Conservation (phyloP, 2,888 invertebrate genomes). For the Melikaiella ostensackeni region DNA sequence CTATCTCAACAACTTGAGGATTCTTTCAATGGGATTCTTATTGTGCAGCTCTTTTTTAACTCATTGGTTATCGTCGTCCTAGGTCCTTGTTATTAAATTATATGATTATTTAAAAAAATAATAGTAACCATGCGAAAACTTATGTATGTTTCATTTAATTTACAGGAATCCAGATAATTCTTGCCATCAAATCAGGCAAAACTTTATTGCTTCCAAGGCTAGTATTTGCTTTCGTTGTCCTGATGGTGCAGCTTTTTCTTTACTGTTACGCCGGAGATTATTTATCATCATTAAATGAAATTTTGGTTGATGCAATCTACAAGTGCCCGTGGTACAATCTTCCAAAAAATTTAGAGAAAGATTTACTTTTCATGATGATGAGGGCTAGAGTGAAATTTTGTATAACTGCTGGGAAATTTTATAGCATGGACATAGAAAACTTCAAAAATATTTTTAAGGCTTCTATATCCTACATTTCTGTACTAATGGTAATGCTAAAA, state of each 20-base stretch:
- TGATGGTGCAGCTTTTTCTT: conserved; percentile 49
- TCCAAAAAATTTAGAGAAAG: conserved; percentile 41
- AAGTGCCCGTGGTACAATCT: conserved; percentile 47
- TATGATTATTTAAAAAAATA: conserved; percentile 1
- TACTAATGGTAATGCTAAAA: conserved; percentile 47
- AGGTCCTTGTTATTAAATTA: conserved; percentile 1
- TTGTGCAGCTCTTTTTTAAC: conserved; percentile 14
- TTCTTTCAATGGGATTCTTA: background rate
- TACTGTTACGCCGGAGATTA: conserved; percentile 50
- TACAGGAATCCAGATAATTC: conserved; percentile 51
- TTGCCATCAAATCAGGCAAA: conserved; percentile 42
- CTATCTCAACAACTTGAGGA: background rate
- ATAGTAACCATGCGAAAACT: background rate
- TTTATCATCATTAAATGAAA: conserved; percentile 46
- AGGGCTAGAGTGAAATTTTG: conserved; percentile 40
- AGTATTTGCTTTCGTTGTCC: conserved; percentile 20
- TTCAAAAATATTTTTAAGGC: conserved; percentile 50
- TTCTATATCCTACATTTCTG: conserved; percentile 50
- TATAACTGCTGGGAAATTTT: conserved; percentile 51
- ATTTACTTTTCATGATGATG: conserved; percentile 47
- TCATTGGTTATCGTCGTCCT: conserved; percentile 10
- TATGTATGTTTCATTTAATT: background rate
- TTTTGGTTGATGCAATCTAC: conserved; percentile 44
- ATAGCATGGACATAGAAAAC: conserved; percentile 47
- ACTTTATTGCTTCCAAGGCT: conserved; percentile 40